Percentiles rank a stretch among this genome's conserved stretches.
Evolutionary conservation across 2,888 invertebrate species (phyloP).

Genomic region (Taenaris catops): DNA sequence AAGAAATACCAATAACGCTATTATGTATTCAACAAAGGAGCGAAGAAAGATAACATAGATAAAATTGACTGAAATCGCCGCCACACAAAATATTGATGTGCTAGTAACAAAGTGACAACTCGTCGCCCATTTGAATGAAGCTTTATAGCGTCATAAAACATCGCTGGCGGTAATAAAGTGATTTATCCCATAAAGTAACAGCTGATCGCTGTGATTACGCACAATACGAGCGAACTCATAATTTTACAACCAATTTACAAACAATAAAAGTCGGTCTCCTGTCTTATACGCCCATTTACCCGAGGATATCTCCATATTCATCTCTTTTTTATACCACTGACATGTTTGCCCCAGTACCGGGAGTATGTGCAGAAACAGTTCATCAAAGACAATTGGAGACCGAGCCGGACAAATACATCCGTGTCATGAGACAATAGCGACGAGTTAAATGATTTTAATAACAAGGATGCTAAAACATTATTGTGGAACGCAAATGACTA

Average conservation of each 20-base stretch:
- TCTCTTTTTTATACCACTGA: too few species aligned
- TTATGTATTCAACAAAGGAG: slow-evolving; percentile 6
- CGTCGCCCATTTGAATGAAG: slow-evolving; percentile 47
- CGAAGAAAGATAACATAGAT: slow-evolving; percentile 9
- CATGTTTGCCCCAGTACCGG: too few species aligned
- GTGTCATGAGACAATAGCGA: too few species aligned
- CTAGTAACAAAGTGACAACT: slow-evolving; percentile 34
- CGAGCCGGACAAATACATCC: too few species aligned
- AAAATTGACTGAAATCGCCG: slow-evolving; percentile 4
- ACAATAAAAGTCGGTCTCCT: slow-evolving; percentile 78
- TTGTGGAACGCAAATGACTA: too few species aligned
- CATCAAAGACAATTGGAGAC: too few species aligned
- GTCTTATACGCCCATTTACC: slow-evolving; percentile 73
- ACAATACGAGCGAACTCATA: slow-evolving; percentile 75
- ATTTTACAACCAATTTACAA: slow-evolving; percentile 81
- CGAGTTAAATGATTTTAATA: too few species aligned
- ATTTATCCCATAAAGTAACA: slow-evolving; percentile 72
- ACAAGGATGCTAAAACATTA: too few species aligned
- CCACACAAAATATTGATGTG: slow-evolving; percentile 10
- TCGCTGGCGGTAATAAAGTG: slow-evolving; percentile 64
- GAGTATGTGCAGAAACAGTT: too few species aligned
- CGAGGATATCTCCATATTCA: slow-evolving; percentile 75
- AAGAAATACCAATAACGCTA: background rate
- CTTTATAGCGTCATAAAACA: slow-evolving; percentile 58
- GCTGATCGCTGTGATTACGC: slow-evolving; percentile 72